Base-by-base conservation (phyloP, 2,888 invertebrate species). In the Nomada goodeniana region DNA sequence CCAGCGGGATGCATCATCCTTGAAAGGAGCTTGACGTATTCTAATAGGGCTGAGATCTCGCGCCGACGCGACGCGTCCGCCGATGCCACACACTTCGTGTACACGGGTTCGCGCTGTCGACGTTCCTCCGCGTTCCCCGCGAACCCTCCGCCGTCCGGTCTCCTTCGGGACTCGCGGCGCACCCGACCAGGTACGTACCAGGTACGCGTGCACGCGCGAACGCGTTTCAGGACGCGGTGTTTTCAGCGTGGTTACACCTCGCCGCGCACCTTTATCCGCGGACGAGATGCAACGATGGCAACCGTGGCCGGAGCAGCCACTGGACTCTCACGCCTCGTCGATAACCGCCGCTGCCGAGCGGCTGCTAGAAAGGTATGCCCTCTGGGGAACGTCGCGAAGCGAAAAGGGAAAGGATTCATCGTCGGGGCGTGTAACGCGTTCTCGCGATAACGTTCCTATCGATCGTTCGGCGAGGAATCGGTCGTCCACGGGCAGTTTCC, bases 1-100 rank as follows among this genome's bases (percentile, higher is more conserved):
- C 59, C 42, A 23, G n/a, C 57, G 42, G 72, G 57, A 83, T 80
- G 76, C 78, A 79, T 83, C 78, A 80, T 81, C 83, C 86, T 84
- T 86, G 88, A 88, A 80, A 83, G 84, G 85, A 84, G 78, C 79
- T 88, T 89, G 91, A 91, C 89, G 89, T 89, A 90, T 90, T 90
- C 89, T 89, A 91, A 91, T 91, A 89, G 88, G 86, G 61, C 82
- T 74, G 86, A 87, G 85, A 87, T 89, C 88, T 89, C 83, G 84
- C 86, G 84, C 83, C 76, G 77, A 82, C 76, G 68, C 83, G 82
- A 13, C 15, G 13, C 11, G 13, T 71, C n/a, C 74, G 78, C 60
- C 47, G 83, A 75, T 78, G 75, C 71, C 67, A 44, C 73, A 57
- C 60, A 47, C 60, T 23, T 60, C 13, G 55, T 18, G 42, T 59